Base-by-base conservation (phyloP, 1,140 invertebrate genomes). In the Listronotus bonariensis region DNA sequence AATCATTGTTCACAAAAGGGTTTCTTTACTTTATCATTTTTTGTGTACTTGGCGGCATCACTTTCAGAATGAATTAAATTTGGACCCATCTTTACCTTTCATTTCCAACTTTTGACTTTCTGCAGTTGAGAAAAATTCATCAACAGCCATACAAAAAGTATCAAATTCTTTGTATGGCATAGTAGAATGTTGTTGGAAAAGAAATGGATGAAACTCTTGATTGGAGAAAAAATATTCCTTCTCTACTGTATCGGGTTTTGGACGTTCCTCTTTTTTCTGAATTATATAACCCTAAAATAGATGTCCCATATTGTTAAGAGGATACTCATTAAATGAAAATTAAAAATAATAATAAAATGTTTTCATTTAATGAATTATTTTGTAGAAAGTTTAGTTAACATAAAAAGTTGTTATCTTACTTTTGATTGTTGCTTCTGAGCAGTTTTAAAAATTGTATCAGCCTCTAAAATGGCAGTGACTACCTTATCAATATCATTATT, bases 71-170 rank as follows among this genome's bases (percentile, higher is more conserved):
- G n/a, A n/a, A n/a, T n/a, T n/a, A n/a, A n/a, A n/a, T n/a, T n/a
- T n/a, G n/a, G n/a, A n/a, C n/a, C n/a, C n/a, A n/a, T n/a, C n/a
- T 32, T 20, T 49, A 65, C 62, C 62, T 82, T 93, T 96, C 60
- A 97, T 79, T 79, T 99, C 96, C 72, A 97, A 86, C 78, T 98
- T 99, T 79, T 99, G 97, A 53, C 90, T 88, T 81, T 99, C 97
- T 73, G 97, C 81, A 56, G 89, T 89, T 0, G 96, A 99, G 81
- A 91, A 99, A 80, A 96, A 99, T 75, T 98, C 95, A 84, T 99
- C 98, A 1, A 97, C 92, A 18, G 96, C 90, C 76, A 86, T 82
- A 81, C 96, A 90, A 76, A 98, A 98, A 0, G 84, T 85, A 11
- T 88, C 85, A 80, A 91, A 95, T 70, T 90, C 86, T 34, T 85